Conservation (phyloP, 2,113 vertebrate species). For the Thryonomys swinderianus region DNA sequence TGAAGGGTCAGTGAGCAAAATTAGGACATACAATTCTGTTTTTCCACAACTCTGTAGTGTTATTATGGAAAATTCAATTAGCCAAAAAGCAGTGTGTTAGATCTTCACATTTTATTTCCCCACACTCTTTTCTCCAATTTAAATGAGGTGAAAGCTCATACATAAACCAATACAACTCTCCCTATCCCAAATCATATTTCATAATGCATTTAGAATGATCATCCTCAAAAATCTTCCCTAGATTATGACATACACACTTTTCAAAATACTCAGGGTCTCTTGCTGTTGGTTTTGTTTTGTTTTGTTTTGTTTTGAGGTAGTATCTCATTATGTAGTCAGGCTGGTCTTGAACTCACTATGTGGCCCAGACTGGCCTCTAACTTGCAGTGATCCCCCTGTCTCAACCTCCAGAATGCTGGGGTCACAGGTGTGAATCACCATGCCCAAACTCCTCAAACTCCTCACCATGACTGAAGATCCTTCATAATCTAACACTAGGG, state of each 20-base stretch:
- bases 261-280: not conserved
- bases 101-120: not conserved
- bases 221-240: constrained; percentile 36
- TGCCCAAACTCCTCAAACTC: not conserved
- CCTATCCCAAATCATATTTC: not conserved
- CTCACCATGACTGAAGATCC: not conserved
- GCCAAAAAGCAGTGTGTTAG: not conserved
- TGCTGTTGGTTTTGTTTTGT: not conserved
- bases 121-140: not conserved
- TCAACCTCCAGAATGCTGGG: not conserved
- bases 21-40: not conserved
- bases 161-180: not conserved
- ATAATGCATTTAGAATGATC: not conserved
- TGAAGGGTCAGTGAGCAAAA: constrained; percentile 7
- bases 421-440: not conserved
- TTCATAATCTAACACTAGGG: not conserved
- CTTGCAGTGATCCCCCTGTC: not conserved
- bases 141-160: constrained; percentile 37
- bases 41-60: not conserved
- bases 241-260: not conserved
- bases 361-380: not conserved
- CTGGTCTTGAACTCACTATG: not conserved
- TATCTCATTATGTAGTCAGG: not conserved
- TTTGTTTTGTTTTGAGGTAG: not conserved
- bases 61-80: not conserved